phyloP scores from a whole-genome alignment of 2,797 vertebrate genomes.

The Hemitrygon akajei region DNA sequence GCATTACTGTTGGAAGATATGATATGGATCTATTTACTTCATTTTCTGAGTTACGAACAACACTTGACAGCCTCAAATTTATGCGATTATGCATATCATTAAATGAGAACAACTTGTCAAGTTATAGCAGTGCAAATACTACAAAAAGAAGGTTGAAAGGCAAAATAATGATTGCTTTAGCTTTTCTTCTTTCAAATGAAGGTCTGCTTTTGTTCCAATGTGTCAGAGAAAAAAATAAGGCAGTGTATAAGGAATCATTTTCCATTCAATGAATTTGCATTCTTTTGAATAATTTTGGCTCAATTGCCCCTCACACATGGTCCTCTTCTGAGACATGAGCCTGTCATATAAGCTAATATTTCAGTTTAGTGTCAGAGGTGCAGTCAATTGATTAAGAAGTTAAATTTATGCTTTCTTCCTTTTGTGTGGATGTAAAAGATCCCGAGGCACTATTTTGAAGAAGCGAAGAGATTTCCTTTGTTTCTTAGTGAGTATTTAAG shows the following conservation, averaged over 20 bases:
- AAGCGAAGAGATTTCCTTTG: no score
- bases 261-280: neutral
- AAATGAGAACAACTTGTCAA: neutral
- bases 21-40: neutral
- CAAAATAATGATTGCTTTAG: neutral
- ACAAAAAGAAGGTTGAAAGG: neutral
- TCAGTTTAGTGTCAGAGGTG: no score
- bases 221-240: neutral
- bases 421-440: no score
- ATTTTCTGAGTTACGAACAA: neutral
- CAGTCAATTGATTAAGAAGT: no score
- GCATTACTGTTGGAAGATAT: neutral
- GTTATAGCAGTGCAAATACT: neutral
- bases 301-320: neutral
- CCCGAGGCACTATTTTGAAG: no score
- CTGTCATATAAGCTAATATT: no score
- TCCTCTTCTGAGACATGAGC: neutral
- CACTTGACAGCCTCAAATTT: neutral
- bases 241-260: neutral
- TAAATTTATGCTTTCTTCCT: no score
- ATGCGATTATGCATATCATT: neutral
- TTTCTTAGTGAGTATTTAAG: no score
- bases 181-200: neutral
- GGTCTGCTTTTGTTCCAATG: neutral
- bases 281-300: neutral